Percentiles rank a stretch among this genome's conserved stretches.
Evolutionary conservation across 35 echinoderm and acorn worm genomes (phyloP).

Genomic region (Nesometra sesokonis): DNA sequence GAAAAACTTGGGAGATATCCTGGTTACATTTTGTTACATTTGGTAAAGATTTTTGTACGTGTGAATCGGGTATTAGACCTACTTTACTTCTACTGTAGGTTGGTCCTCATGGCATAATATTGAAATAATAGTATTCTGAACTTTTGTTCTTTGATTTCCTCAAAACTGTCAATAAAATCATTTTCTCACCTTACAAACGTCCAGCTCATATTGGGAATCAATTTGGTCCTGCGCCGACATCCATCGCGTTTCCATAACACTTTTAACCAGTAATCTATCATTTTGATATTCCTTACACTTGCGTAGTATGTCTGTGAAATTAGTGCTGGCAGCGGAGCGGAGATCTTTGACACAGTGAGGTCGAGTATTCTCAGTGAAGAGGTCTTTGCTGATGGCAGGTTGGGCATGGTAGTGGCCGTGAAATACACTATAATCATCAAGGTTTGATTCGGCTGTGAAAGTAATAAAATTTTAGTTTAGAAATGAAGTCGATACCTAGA

Average conservation of each 20-base stretch:
- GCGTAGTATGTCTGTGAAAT: slow-evolving; percentile 45
- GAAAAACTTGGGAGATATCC: too few species aligned
- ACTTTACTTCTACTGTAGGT: too few species aligned
- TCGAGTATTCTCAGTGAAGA: slow-evolving; percentile 18
- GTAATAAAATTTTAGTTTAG: not conserved
- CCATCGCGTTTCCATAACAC: slow-evolving; percentile 19
- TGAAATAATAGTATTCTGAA: too few species aligned
- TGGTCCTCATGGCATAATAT: too few species aligned
- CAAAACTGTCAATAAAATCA: too few species aligned
- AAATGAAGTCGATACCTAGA: too few species aligned
- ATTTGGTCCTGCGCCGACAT: slow-evolving; percentile 8
- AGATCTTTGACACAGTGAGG: slow-evolving; percentile 37
- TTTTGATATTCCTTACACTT: slow-evolving; percentile 61
- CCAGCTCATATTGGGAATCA: slow-evolving; percentile 53
- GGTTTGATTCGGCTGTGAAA: slow-evolving; percentile 44
- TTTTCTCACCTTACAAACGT: slow-evolving; percentile 44
- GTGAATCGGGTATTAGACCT: too few species aligned
- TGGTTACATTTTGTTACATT: too few species aligned
- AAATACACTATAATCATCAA: slow-evolving; percentile 29
- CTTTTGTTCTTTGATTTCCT: too few species aligned
- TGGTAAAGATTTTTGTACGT: too few species aligned
- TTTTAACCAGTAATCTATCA: slow-evolving; percentile 31
- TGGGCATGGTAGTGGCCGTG: slow-evolving; percentile 32
- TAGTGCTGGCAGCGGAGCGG: slow-evolving; percentile 39
- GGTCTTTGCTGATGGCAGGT: slow-evolving; percentile 11